Evolutionary conservation across 2,888 invertebrate genomes (phyloP), one percentile per base, ranked within the genome.

Genomic region (Scaeva pyrastri): DNA sequence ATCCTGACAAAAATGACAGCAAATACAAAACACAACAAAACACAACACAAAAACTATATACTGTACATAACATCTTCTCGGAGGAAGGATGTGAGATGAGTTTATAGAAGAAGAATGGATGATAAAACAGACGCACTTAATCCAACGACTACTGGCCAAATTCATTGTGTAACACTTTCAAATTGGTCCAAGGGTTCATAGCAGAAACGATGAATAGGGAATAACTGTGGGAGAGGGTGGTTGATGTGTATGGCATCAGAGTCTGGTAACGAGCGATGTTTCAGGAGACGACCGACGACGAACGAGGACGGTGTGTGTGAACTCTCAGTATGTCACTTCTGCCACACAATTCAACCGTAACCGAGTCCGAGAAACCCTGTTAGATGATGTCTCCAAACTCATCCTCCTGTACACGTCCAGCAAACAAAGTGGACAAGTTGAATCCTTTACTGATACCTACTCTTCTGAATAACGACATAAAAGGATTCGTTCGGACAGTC

Each of bases 141-240:
- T 66, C 68, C 75, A 80, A 84, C 43, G 84, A 80, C 75, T 84
- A 80, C 75, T 84, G 75, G 43, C 81, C 75, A 85, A 80, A 75
- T 85, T 72, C 80, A 76, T 85, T 85, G 85, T 81, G 68, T 81
- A 81, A 85, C 81, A 85, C 85, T 81, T 81, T 60, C 55, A 68
- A 85, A 85, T 76, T 85, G 85, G 52, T 85, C 76, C 23, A 60
- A 10, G 23, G 23, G 19, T 48, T 23, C 55, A 26, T 55, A 31
- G 73, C 19, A 62, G 55, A 31, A 12, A 31, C n/a, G 45, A 21
- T 1, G 10, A 43, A 5, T 14, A 26, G n/a, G 21, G 11, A 43
- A 10, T 2, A 70, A 16, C n/a, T 45, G 31, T 11, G n/a, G 36
- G 23, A 31, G 14, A 14, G 48, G 19, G 45, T 2, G 16, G 16